These are phyloP conservation scores for Clamator glandarius DNA, from an alignment of 2,797 vertebrate genomes.

Conservation along the genomic window DNA sequence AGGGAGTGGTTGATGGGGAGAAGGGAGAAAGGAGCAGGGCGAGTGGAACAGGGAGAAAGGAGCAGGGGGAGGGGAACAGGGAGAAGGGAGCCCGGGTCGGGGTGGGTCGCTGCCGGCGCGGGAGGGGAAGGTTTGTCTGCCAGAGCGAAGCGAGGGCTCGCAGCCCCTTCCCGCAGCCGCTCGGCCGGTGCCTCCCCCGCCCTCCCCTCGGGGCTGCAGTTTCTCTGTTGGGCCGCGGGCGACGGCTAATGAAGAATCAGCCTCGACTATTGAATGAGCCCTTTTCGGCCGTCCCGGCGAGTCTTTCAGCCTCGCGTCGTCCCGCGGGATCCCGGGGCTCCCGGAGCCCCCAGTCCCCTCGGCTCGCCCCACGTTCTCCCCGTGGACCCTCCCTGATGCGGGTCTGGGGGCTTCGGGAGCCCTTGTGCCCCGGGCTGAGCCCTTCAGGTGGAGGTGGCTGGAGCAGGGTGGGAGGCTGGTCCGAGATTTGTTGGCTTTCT, in stretches of 20 bases:
- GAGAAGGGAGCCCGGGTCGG: too few species aligned
- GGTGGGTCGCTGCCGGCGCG: too few species aligned
- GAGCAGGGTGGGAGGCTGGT: neutral
- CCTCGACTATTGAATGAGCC: slow-evolving; percentile 22
- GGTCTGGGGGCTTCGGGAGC: neutral
- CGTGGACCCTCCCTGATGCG: neutral
- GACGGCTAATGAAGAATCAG: slow-evolving; percentile 1
- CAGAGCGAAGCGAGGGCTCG: slow-evolving; percentile 33
- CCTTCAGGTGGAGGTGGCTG: neutral
- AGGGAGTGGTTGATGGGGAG: too few species aligned
- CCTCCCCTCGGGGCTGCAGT: slow-evolving; percentile 3
- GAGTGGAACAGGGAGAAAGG: too few species aligned
- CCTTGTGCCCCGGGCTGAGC: neutral
- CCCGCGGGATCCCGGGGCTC: too few species aligned
- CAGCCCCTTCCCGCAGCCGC: slow-evolving; percentile 30
- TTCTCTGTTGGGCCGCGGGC: neutral
- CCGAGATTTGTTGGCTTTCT: neutral
- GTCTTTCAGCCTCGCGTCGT: slow-evolving; percentile 16
- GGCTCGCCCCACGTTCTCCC: neutral
- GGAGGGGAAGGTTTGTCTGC: too few species aligned
- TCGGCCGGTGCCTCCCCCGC: slow-evolving; percentile 29
- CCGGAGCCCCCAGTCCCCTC: neutral
- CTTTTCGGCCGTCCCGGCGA: slow-evolving; percentile 40
- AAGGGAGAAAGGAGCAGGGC: too few species aligned
- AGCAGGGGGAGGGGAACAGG: too few species aligned